phyloP scores from a whole-genome alignment of 2,888 invertebrate species.

The Drosophila formosana region DNA sequence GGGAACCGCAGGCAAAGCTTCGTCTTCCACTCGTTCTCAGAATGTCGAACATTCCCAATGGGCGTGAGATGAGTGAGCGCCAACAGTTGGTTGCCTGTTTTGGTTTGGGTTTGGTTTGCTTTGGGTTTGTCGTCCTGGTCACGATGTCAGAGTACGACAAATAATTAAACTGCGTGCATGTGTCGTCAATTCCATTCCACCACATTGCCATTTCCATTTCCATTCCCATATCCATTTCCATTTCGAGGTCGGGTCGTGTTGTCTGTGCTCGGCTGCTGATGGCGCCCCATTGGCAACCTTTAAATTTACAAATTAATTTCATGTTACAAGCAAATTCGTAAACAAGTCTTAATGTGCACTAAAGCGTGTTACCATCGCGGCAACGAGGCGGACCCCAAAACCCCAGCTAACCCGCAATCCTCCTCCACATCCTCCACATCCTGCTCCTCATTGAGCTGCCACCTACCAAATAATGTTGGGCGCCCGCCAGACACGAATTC shows the following conservation, averaged over 20 bases:
- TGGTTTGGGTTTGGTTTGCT: background rate
- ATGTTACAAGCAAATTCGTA: conserved; percentile 80
- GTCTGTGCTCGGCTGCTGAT: conserved; percentile 19
- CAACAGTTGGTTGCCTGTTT: conserved; percentile 14
- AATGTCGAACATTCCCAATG: background rate
- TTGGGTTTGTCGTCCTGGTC: conserved; percentile 26
- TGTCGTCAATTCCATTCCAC: conserved; percentile 15
- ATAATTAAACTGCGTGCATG: conserved; percentile 63
- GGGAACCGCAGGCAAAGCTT: conserved; percentile 4
- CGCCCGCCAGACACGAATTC: conserved; percentile 80
- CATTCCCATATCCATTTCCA: too few relatives aligned
- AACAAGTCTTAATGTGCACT: conserved; percentile 81
- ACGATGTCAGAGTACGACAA: conserved; percentile 22
- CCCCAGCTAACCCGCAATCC: background rate
- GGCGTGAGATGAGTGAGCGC: background rate
- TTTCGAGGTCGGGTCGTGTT: background rate
- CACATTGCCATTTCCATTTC: too few relatives aligned
- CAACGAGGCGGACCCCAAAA: conserved; percentile 38
- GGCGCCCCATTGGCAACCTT: conserved; percentile 62
- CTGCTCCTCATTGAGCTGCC: conserved; percentile 4
- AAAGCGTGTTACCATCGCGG: conserved; percentile 70
- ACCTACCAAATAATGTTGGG: conserved; percentile 74
- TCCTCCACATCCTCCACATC: background rate
- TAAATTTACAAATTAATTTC: conserved; percentile 82
- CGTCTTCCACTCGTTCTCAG: background rate